Evolutionary conservation across 2,888 invertebrate genomes (phyloP).

Genomic region (Epistrophe eligans): DNA sequence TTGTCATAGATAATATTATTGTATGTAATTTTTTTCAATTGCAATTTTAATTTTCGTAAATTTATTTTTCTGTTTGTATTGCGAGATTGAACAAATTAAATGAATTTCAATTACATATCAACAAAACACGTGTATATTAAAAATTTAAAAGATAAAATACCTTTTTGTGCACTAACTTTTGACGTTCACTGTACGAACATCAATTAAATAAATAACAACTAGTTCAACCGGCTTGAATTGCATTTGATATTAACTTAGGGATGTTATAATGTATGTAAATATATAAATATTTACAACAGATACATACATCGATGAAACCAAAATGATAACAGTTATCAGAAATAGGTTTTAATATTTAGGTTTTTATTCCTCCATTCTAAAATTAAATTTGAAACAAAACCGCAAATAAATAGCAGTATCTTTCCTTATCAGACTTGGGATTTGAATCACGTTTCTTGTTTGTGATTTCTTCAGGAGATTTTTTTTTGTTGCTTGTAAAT

Average conservation of each 20-base stretch:
- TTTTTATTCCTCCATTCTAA: not conserved
- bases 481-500: not conserved
- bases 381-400: not conserved
- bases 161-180: not conserved
- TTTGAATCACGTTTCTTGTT: constrained; percentile 48
- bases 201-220: not conserved
- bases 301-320: not conserved
- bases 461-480: constrained; percentile 30
- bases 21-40: no score
- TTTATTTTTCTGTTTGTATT: no score
- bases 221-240: not conserved
- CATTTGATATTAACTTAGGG: not conserved
- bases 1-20: no score
- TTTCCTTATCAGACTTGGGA: constrained; percentile 21
- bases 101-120: no score
- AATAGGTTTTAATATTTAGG: not conserved
- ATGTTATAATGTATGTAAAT: not conserved
- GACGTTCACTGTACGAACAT: not conserved
- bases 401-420: not conserved
- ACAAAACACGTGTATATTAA: no score
- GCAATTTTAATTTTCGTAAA: no score
- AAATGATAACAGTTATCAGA: not conserved
- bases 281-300: not conserved
- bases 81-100: no score
- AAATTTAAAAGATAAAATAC: no score